phyloP scores from a whole-genome alignment of 2,797 vertebrate species.

The Platyrinchus mystaceus region DNA sequence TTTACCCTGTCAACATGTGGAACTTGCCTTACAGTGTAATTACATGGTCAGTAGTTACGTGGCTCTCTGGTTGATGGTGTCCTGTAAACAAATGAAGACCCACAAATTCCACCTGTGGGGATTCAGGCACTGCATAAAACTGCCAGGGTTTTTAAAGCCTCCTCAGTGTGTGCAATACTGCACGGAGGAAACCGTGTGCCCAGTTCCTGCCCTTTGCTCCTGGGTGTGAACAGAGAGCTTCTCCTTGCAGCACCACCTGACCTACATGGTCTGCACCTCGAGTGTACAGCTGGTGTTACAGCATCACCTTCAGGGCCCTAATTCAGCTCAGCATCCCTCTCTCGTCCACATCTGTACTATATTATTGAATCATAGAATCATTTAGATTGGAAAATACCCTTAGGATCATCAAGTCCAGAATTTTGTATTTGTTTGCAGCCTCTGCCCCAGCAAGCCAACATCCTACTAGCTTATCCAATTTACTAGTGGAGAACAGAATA shows the following conservation, averaged over 20 bases:
- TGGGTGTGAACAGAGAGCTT: background rate
- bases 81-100: conserved; percentile 48
- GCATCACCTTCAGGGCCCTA: background rate
- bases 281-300: background rate
- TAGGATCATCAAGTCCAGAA: background rate
- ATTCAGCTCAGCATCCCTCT: background rate
- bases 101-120: conserved; percentile 11
- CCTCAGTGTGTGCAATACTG: background rate
- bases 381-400: background rate
- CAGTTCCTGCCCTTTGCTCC: background rate
- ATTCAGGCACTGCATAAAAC: conserved; percentile 24
- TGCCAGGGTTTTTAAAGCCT: background rate
- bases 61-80: conserved; percentile 7
- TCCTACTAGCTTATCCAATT: background rate
- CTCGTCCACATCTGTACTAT: background rate
- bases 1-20: conserved; percentile 60
- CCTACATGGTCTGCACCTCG: background rate
- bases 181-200: background rate
- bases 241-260: background rate
- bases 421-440: background rate
- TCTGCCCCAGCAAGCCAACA: background rate
- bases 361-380: background rate
- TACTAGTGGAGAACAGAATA: background rate
- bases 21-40: conserved; percentile 61
- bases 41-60: conserved; percentile 68